Evolutionary conservation across 2,797 vertebrate genomes (phyloP).

Genomic region (Lagocephalus sceleratus): DNA sequence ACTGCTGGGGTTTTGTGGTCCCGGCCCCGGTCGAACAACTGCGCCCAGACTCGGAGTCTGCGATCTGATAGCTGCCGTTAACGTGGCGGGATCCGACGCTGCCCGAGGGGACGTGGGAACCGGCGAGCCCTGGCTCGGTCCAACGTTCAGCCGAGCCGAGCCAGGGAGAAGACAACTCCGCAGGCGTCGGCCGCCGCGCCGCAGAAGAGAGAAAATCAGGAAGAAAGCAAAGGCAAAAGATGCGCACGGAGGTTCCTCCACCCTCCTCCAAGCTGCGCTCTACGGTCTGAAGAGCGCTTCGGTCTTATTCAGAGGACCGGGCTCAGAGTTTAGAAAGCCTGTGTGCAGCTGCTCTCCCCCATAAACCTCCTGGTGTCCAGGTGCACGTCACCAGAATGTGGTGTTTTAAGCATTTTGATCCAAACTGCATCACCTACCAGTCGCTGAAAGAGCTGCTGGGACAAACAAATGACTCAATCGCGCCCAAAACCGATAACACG

Average conservation of each 20-base stretch:
- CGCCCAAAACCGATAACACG: slow-evolving; percentile 26
- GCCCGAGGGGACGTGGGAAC: slow-evolving; percentile 31
- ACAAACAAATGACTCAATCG: slow-evolving; percentile 46
- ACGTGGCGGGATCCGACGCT: slow-evolving; percentile 24
- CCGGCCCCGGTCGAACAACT: slow-evolving; percentile 20
- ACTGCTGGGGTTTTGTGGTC: slow-evolving; percentile 40
- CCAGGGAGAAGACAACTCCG: slow-evolving; percentile 25
- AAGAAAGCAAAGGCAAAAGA: slow-evolving; percentile 23
- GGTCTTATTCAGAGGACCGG: too few species aligned
- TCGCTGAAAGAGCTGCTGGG: slow-evolving; percentile 24
- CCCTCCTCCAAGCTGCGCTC: neutral
- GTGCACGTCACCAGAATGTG: neutral
- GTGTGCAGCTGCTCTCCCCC: too few species aligned
- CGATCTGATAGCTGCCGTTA: slow-evolving; percentile 29
- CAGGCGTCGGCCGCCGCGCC: slow-evolving; percentile 26
- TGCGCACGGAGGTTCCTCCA: too few species aligned
- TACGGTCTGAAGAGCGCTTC: neutral
- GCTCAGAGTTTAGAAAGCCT: too few species aligned
- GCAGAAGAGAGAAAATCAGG: slow-evolving; percentile 10
- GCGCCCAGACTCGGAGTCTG: slow-evolving; percentile 31
- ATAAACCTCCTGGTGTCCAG: too few species aligned
- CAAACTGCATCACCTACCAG: slow-evolving; percentile 35
- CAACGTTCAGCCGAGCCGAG: slow-evolving; percentile 23
- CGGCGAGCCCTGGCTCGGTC: slow-evolving; percentile 24
- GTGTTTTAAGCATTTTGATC: slow-evolving; percentile 20